Base-by-base conservation (phyloP, 2,888 invertebrate species). In the Hyppa rectilinea region DNA sequence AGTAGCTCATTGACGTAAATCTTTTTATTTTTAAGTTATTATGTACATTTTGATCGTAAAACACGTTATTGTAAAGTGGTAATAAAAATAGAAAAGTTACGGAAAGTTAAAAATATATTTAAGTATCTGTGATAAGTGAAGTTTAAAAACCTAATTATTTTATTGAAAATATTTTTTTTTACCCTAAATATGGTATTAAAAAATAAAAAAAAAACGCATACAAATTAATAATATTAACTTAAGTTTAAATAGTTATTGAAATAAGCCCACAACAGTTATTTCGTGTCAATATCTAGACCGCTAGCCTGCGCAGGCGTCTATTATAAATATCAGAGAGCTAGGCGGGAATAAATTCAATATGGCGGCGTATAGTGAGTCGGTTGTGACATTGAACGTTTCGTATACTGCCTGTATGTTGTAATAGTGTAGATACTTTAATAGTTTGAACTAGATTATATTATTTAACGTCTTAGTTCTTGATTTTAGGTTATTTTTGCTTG, bases 361-460 rank as follows among this genome's bases (percentile, higher is more conserved):
- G 85, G 85, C 84, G 63, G 68, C 80, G 12, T 59, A 71, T 71
- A 72, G 70, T 71, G 49, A 74, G 70, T 68, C 56, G 73, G 56
- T 78, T 76, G 73, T 84, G 83, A 85, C 85, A 84, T 85, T 84
- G 83, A 85, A 78, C 75, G 76, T 77, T 83, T 73, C 68, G 62
- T 74, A 68, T 36, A 69, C 40, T 34, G 43, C 17, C n/a, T 53
- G 52, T 59, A 62, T 66, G 64, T 69, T 65, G 69, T 75, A 76
- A 79, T 69, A 76, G 75, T 71, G 67, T 71, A 50, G 50, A 47
- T 76, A 52, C 23, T 62, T 61, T 43, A 12, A 65, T 69, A 47
- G 53, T 63, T 65, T 34, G 14, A n/a, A 62, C 36, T 55, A 62
- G 36, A 45, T 43, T 38, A 10, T 10, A n/a, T 20, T 2, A 12